A percentile compares a stretch with the other conserved stretches of the same genome.
These are phyloP conservation scores for Paramuricea clavata DNA, from an alignment of 92 coral and sea anemone species.

Conservation along the genomic window DNA sequence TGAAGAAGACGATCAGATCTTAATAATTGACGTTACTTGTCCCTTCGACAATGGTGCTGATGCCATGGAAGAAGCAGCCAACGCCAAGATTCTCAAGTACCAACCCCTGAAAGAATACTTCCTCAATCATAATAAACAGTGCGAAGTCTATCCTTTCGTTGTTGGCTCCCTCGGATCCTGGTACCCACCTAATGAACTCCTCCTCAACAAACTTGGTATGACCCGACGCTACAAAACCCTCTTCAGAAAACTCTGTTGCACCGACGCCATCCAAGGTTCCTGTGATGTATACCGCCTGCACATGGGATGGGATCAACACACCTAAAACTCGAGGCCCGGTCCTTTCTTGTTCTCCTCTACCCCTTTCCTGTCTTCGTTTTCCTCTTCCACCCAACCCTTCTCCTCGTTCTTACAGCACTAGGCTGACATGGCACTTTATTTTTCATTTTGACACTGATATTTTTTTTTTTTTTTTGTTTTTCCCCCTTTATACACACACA, in stretches of 20 bases:
- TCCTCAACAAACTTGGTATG: slow-evolving; percentile 14
- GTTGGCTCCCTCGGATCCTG: background rate
- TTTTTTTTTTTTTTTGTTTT: too few relatives aligned
- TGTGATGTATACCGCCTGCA: background rate
- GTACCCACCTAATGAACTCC: slow-evolving; percentile 12
- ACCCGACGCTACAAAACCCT: slow-evolving; percentile 26
- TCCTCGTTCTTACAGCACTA: too few relatives aligned
- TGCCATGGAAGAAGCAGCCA: slow-evolving; percentile 23
- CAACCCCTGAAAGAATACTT: slow-evolving; percentile 15
- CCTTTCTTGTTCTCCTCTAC: too few relatives aligned
- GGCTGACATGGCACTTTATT: too few relatives aligned
- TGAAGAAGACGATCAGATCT: slow-evolving; percentile 7
- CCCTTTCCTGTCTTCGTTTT: too few relatives aligned
- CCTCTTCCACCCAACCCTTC: too few relatives aligned
- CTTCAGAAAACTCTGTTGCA: slow-evolving; percentile 28
- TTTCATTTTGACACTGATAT: too few relatives aligned
- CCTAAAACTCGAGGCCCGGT: too few relatives aligned
- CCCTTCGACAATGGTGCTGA: slow-evolving; percentile 48
- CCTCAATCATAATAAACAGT: background rate
- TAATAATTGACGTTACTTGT: slow-evolving; percentile 27
- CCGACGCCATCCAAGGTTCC: slow-evolving; percentile 41
- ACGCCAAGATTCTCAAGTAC: slow-evolving; percentile 16
- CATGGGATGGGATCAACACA: too few relatives aligned
- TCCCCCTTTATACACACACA: too few relatives aligned
- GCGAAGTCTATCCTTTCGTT: too few relatives aligned